These are phyloP conservation scores for Pseudomyrmex pallidus DNA, from an alignment of 1,140 invertebrate species.

Conservation along the genomic window DNA sequence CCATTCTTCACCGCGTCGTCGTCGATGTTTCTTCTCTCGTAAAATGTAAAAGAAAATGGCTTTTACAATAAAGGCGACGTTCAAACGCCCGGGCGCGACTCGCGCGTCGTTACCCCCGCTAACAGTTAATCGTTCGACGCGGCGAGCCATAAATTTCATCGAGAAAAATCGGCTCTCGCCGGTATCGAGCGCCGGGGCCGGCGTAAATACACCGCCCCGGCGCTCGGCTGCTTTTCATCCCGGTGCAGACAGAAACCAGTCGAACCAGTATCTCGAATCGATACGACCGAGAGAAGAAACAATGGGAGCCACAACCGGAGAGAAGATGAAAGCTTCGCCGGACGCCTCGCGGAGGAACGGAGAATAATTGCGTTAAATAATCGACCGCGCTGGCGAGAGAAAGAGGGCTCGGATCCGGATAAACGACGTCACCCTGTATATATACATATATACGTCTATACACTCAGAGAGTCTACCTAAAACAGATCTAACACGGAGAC, in stretches of 20 bases:
- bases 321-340: conserved; percentile 42
- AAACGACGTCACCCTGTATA: conserved; percentile 56
- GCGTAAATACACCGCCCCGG: not conserved
- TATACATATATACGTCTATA: not conserved
- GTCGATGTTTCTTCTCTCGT: conserved; percentile 9
- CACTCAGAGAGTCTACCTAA: conserved; percentile 39
- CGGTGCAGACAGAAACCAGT: conserved; percentile 53
- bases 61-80: conserved; percentile 28
- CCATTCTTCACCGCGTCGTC: not conserved
- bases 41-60: conserved; percentile 45
- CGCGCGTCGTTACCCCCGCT: conserved; percentile 24
- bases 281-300: conserved; percentile 69
- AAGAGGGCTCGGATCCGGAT: conserved; percentile 43
- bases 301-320: conserved; percentile 50
- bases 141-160: conserved; percentile 33
- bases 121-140: conserved; percentile 58
- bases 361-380: conserved; percentile 76
- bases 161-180: conserved; percentile 52
- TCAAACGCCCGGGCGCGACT: not conserved
- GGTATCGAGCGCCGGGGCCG: not conserved
- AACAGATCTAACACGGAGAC: conserved; percentile 70
- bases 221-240: conserved; percentile 60
- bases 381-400: conserved; percentile 56
- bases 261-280: conserved; percentile 71
- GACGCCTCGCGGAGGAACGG: conserved; percentile 56